Base-by-base conservation (phyloP, 2,888 invertebrate species). In the Leptopilina myrica region DNA sequence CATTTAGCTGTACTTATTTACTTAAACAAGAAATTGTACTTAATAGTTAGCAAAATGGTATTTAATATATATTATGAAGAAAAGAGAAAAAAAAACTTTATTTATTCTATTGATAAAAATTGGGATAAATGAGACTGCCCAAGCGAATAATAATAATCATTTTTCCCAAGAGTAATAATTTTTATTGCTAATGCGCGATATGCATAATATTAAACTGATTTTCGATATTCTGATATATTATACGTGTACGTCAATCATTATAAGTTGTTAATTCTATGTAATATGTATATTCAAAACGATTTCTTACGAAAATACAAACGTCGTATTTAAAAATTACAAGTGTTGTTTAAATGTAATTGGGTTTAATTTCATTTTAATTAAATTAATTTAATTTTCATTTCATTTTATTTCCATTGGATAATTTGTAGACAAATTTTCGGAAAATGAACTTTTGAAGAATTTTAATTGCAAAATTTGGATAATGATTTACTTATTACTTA, bases 291-390 rank as follows among this genome's bases (percentile, higher is more conserved):
- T 85, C 85, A 85, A 85, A 87, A 85, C 83, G 85, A 86, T 89
- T 89, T 90, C 89, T 88, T 90, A 89, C 87, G 86, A 85, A 88
- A 89, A 88, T 85, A 87, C 83, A 84, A 49, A 80, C 78, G 76
- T 80, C 79, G 76, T 77, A 81, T 80, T 49, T 81, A 76, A 77
- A 82, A 84, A 85, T 49, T 49, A 11, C 9, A 49, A 49, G 49
- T 49, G 49, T 49, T 49, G 11, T 49, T 49, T 49, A 11, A 49
- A 49, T 12, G 49, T 49, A 49, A 1, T 46, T 9, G 0, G 0
- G 6, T 46, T 46, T 5, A 1, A 20, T 20, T 20, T 20, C 0
- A 20, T 20, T 3, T 33, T 33, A 33, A 33, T 33, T 33, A 2
- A 3, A 4, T 33, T 33, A 33, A 33, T 33, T 33, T 33, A 33